These are phyloP conservation scores for Takifugu flavidus DNA, from an alignment of 2,113 vertebrate genomes.

Conservation along the genomic window DNA sequence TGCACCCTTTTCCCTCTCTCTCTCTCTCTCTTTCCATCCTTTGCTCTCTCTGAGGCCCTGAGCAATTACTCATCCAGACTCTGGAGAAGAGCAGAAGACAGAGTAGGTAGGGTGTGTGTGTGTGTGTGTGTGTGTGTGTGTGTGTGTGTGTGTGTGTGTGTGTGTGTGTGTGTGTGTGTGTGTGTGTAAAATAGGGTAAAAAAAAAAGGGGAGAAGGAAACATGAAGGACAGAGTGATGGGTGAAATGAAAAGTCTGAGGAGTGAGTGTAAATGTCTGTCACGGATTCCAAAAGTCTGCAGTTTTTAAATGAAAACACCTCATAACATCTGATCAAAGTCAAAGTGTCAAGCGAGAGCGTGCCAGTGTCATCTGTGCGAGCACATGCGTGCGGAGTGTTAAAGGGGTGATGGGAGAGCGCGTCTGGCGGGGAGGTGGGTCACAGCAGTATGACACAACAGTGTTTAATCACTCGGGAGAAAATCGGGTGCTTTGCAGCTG, in stretches of 20 bases:
- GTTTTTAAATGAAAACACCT: slow-evolving; percentile 24
- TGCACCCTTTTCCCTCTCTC: slow-evolving; percentile 10
- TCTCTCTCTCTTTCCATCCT: slow-evolving; percentile 50
- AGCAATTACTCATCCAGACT: slow-evolving; percentile 69
- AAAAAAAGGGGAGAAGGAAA: slow-evolving; percentile 16
- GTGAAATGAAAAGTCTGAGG: slow-evolving; percentile 22
- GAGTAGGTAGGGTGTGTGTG: neutral
- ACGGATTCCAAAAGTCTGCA: slow-evolving; percentile 3
- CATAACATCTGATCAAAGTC: slow-evolving; percentile 49
- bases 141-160: slow-evolving; percentile 2
- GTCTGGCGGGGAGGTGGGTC: slow-evolving; percentile 24
- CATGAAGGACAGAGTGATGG: slow-evolving; percentile 33
- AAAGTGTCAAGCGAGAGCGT: slow-evolving; percentile 24
- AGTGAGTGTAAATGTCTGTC: slow-evolving; percentile 31
- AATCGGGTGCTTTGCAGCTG: slow-evolving; percentile 52
- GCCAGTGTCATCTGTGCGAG: slow-evolving; percentile 18
- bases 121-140: neutral
- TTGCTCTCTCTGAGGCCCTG: slow-evolving; percentile 58
- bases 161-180: slow-evolving; percentile 2
- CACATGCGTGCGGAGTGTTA: neutral
- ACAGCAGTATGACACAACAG: slow-evolving; percentile 51
- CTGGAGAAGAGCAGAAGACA: slow-evolving; percentile 49
- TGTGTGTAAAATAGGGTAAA: slow-evolving; percentile 3
- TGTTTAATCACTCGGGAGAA: slow-evolving; percentile 54
- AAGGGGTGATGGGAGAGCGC: slow-evolving; percentile 25